These are phyloP conservation scores for Boloria euphrosyne DNA, from an alignment of 2,888 invertebrate species.

Conservation along the genomic window DNA sequence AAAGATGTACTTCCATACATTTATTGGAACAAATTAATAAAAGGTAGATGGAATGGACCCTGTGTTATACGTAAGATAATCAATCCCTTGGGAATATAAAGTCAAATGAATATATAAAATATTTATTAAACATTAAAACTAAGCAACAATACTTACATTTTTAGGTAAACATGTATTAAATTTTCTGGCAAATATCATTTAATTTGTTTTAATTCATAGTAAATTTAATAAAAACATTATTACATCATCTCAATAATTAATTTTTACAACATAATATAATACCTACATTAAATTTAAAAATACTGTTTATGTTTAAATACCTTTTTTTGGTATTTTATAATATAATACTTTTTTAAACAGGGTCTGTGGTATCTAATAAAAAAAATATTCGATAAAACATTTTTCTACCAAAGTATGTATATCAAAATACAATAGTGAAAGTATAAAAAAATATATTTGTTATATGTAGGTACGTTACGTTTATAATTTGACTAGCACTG, in stretches of 20 bases:
- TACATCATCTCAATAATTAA: background rate
- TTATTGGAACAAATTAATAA: conserved; percentile 93
- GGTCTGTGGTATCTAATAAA: no score
- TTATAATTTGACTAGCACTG: no score
- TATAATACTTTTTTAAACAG: no score
- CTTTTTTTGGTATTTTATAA: no score
- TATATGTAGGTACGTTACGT: no score
- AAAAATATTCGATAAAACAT: no score
- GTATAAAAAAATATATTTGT: no score
- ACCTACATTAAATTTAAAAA: background rate
- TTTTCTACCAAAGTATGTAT: no score
- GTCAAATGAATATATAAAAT: conserved; percentile 35
- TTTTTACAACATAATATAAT: background rate
- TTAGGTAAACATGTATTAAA: background rate
- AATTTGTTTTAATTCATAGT: background rate
- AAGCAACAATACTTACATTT: conserved; percentile 22
- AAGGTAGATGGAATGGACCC: conserved; percentile 91
- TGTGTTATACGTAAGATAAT: conserved; percentile 79
- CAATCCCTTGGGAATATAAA: conserved; percentile 52
- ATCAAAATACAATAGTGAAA: no score
- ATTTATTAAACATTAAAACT: conserved; percentile 34
- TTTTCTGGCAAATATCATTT: background rate
- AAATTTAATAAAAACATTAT: background rate
- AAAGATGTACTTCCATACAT: conserved; percentile 90
- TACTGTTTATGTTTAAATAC: no score